Conservation (phyloP, 2,888 invertebrate species). For the Norana najaformis region DNA sequence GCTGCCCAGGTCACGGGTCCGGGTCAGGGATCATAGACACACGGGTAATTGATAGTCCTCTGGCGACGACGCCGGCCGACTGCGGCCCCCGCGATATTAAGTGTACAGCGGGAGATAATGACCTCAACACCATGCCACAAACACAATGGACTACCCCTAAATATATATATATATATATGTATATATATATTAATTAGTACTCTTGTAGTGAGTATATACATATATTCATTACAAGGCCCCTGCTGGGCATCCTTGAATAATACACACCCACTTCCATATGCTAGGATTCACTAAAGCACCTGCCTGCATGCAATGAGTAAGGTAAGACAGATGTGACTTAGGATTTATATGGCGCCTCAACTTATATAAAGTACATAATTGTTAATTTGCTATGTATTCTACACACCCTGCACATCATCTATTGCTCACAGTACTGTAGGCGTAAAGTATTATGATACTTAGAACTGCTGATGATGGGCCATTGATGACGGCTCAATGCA, state of each 20-base stretch:
- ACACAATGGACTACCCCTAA: not conserved
- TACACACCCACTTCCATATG: not conserved
- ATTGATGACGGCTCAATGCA: too few species aligned
- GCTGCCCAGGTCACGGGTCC: not conserved
- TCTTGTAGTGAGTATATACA: too few species aligned
- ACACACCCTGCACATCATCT: too few species aligned
- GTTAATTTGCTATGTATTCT: too few species aligned
- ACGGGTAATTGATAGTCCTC: not conserved
- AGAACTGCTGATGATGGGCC: too few species aligned
- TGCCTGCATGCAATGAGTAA: not conserved
- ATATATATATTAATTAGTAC: not conserved
- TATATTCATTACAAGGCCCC: constrained; percentile 2
- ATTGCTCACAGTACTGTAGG: too few species aligned
- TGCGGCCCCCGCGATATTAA: not conserved
- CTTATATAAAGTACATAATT: not conserved
- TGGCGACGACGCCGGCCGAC: not conserved
- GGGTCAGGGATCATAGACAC: not conserved
- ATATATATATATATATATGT: not conserved
- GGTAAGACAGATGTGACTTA: not conserved
- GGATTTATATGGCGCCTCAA: not conserved
- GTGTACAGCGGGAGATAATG: constrained; percentile 6
- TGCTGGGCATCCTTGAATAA: not conserved
- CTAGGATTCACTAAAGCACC: not conserved
- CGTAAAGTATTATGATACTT: too few species aligned
- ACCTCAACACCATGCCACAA: not conserved